Evolutionary conservation across 2,888 invertebrate species (phyloP).

Genomic region (Sesia bembeciformis): DNA sequence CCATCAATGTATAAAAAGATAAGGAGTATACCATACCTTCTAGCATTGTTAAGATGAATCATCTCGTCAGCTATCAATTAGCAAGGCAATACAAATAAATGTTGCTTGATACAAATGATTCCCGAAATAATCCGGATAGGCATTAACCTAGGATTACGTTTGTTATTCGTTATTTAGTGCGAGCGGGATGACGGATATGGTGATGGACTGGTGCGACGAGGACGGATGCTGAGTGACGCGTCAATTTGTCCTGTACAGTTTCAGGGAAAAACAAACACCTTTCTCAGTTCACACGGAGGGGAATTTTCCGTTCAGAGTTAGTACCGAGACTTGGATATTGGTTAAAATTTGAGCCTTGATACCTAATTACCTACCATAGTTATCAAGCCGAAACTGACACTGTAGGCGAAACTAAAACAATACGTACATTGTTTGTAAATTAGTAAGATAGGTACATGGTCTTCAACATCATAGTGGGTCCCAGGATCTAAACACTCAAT

Average conservation of each 20-base stretch:
- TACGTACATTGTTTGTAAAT: too few species aligned
- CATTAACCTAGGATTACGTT: conserved; percentile 38
- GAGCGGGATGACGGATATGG: conserved; percentile 18
- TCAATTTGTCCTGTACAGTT: conserved; percentile 38
- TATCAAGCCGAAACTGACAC: too few species aligned
- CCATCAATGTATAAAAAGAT: too few species aligned
- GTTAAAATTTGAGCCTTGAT: too few species aligned
- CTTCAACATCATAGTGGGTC: too few species aligned
- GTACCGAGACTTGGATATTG: too few species aligned
- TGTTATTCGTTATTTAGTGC: conserved; percentile 31
- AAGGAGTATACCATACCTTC: too few species aligned
- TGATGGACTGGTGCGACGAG: conserved; percentile 12
- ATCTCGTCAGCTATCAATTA: conserved; percentile 12
- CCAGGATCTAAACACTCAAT: too few species aligned
- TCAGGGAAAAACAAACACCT: conserved; percentile 38
- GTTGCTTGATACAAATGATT: conserved; percentile 13
- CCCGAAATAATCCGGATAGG: conserved; percentile 17
- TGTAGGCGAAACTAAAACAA: too few species aligned
- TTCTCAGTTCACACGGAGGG: conserved; percentile 5
- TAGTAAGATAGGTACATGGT: too few species aligned
- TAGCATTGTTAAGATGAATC: too few species aligned
- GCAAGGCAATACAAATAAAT: conserved; percentile 8
- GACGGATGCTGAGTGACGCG: conserved; percentile 28
- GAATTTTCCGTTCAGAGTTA: conserved; percentile 9
- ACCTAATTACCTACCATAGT: too few species aligned